Evolutionary conservation across 2,797 vertebrate genomes (phyloP), one percentile per base, ranked within the genome.

Genomic region (Schizopygopsis pylzovi): DNA sequence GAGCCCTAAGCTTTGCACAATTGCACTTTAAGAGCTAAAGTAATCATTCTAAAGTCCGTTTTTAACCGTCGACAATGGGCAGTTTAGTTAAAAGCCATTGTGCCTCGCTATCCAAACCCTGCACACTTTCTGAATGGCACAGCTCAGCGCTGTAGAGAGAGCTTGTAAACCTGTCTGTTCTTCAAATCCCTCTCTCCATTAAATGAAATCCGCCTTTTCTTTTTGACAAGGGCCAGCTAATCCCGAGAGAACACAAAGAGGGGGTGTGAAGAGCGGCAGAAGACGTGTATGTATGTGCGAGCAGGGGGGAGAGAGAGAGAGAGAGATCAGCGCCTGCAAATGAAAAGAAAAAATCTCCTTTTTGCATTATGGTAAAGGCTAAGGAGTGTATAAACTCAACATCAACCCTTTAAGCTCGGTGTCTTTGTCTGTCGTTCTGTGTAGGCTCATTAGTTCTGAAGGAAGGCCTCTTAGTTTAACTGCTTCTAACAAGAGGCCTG

Each of bases 161-260:
- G 71, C 77, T 93, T 94, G 92, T 95, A 94, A 92, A 94, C 93
- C 90, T 87, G 86, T 91, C 93, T 93, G 92, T 93, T 91, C 91
- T 90, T 81, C 71, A 91, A 91, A 92, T 90, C 91, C 90, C 87
- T 90, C 92, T 88, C 89, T 91, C 91, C 89, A 89, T 91, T 87
- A 90, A 85, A 61, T 67, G 39, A 84, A 83, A 90, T 90, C 86
- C 75, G 81, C 87, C 84, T 87, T 90, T 90, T 88, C 85, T 88
- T 86, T 91, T 92, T 91, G 91, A 92, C 92, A 84, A 93, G 91
- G 89, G 91, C 83, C 91, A 86, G 93, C 87, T 93, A 92, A 94
- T 93, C 94, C 92, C 18, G 63, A 80, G 75, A 90, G 88, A 89
- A 88, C 88, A 91, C 85, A 90, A 90, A 89, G 89, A 89, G 28